Percentiles rank a stretch among this genome's conserved stretches.
These are phyloP conservation scores for Pica pica DNA, from an alignment of 2,113 vertebrate genomes.

Conservation along the genomic window DNA sequence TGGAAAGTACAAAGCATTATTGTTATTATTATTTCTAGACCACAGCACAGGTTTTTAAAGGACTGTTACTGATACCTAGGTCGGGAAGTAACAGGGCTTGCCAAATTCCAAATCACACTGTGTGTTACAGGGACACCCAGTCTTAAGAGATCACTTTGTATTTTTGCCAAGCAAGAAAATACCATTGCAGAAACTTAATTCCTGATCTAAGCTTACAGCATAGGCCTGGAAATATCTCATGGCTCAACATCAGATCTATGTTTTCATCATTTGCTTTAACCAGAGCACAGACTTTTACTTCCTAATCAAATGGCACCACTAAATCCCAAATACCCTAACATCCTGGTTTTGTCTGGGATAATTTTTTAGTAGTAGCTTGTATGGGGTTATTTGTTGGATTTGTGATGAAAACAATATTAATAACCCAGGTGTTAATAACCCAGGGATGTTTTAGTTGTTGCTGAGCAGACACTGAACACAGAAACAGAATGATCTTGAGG, in stretches of 20 bases:
- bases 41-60: not conserved
- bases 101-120: not conserved
- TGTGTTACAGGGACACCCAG: not conserved
- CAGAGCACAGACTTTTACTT: not conserved
- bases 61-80: not conserved
- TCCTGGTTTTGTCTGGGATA: not conserved
- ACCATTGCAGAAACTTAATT: not conserved
- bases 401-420: not conserved
- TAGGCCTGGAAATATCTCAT: not conserved
- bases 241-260: not conserved
- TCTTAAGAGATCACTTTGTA: not conserved
- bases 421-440: not conserved
- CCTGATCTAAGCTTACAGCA: not conserved
- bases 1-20: not conserved
- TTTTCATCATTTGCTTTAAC: not conserved
- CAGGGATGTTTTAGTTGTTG: not conserved
- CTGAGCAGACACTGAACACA: not conserved
- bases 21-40: not conserved
- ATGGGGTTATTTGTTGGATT: not conserved
- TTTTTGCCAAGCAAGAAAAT: not conserved
- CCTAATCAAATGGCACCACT: not conserved
- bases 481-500: not conserved
- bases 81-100: not conserved
- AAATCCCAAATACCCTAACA: rapidly evolving
- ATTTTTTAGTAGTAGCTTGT: not conserved